Evolutionary conservation across 2,888 invertebrate genomes (phyloP).

Genomic region (Aleiodes leptofemur): DNA sequence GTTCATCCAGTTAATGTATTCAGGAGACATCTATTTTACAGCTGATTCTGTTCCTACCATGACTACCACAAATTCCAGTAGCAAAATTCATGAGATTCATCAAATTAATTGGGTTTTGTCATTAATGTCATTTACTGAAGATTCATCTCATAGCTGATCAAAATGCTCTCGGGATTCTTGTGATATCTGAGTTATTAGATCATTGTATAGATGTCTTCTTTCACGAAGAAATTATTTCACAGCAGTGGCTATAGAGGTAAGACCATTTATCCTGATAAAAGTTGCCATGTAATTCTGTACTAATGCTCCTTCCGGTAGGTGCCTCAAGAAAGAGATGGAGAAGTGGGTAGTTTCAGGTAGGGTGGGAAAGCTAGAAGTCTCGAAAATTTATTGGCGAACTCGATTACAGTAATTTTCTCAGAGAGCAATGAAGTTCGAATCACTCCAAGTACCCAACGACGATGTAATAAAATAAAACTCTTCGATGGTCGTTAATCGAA

Average conservation of each 20-base stretch:
- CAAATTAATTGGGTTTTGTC: no score
- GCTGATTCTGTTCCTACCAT: not conserved
- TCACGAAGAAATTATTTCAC: not conserved
- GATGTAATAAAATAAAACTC: slow-evolving; percentile 44
- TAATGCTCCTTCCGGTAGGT: slow-evolving; percentile 17
- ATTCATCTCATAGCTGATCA: no score
- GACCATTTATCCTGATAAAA: slow-evolving; percentile 34
- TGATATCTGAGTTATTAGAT: not conserved
- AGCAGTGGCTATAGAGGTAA: slow-evolving; percentile 26
- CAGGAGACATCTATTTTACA: not conserved
- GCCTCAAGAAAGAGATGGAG: not conserved
- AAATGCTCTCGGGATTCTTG: no score
- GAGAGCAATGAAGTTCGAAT: slow-evolving; percentile 44
- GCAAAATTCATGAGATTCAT: no score
- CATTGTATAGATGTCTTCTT: not conserved
- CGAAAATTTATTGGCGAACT: slow-evolving; percentile 38
- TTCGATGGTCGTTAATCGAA: slow-evolving; percentile 43
- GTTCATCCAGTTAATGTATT: not conserved
- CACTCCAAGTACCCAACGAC: slow-evolving; percentile 37
- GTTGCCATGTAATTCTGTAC: slow-evolving; percentile 34
- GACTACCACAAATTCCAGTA: no score
- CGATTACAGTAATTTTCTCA: slow-evolving; percentile 44
- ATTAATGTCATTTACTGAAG: no score
- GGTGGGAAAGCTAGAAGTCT: slow-evolving; percentile 1
- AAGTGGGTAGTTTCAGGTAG: not conserved